A percentile compares a stretch with the other conserved stretches of the same genome.
Conservation (phyloP, 2,113 vertebrate species). For the Tragelaphus buxtoni region DNA sequence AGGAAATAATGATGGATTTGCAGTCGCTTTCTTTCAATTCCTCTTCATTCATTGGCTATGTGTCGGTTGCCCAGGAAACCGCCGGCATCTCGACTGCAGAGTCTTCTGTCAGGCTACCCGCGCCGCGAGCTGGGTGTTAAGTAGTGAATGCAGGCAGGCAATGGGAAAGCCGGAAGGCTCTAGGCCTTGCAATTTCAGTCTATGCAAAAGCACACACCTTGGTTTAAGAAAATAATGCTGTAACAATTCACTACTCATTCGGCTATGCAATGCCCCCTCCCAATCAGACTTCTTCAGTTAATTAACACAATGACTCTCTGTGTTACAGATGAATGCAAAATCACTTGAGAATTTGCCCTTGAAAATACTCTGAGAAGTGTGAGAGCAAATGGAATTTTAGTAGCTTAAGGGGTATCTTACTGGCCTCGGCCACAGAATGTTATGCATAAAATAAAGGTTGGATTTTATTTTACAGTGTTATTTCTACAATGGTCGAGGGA, state of each 20-base stretch:
- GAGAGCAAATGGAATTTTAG: neutral
- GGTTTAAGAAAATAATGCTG: neutral
- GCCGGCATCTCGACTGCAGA: neutral
- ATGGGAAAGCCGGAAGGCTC: neutral
- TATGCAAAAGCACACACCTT: neutral
- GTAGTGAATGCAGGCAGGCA: neutral
- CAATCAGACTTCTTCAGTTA: neutral
- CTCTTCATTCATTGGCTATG: conserved; percentile 57
- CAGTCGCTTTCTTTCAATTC: conserved; percentile 23
- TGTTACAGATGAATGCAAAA: neutral
- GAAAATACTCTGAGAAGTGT: neutral
- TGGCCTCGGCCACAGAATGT: neutral
- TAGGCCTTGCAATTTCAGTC: neutral
- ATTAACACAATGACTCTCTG: neutral
- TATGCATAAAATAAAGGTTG: neutral
- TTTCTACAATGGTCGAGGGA: neutral
- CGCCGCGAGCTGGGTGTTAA: neutral
- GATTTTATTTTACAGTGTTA: neutral
- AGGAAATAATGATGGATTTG: conserved; percentile 23
- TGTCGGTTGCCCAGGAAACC: conserved; percentile 69
- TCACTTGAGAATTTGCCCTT: neutral
- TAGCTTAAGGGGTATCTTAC: neutral
- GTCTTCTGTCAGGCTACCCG: neutral
- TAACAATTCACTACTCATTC: neutral
- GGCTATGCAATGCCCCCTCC: neutral